Conservation (phyloP, 1,140 invertebrate species). For the Sinonovacula constricta region DNA sequence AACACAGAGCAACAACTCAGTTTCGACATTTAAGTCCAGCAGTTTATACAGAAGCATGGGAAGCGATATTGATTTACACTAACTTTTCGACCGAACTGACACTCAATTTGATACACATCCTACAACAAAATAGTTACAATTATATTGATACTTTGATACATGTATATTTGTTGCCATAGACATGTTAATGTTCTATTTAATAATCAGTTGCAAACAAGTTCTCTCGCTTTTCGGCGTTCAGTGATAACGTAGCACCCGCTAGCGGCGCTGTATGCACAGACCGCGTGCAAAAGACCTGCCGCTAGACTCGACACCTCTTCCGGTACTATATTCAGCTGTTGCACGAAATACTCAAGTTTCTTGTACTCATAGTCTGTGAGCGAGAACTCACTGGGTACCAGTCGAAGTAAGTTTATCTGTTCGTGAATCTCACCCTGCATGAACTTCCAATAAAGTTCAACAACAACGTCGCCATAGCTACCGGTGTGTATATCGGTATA, state of each 20-base stretch:
- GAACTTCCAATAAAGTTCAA: slow-evolving; percentile 18
- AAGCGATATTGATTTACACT: no score
- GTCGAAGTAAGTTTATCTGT: slow-evolving; percentile 44
- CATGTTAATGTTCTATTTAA: no score
- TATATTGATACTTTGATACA: no score
- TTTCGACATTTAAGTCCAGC: no score
- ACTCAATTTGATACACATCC: no score
- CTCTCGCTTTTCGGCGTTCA: not conserved
- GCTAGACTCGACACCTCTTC: slow-evolving; percentile 12
- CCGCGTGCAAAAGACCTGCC: slow-evolving; percentile 25
- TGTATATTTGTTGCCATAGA: no score
- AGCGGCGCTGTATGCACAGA: slow-evolving; percentile 25
- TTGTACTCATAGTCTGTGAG: slow-evolving; percentile 26
- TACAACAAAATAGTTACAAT: no score
- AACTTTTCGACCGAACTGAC: no score
- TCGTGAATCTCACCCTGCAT: slow-evolving; percentile 44
- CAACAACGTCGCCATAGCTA: slow-evolving; percentile 1
- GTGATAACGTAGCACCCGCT: slow-evolving; percentile 25
- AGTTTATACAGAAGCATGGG: no score
- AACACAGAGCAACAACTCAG: no score
- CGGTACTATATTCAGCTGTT: slow-evolving; percentile 8
- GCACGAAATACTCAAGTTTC: slow-evolving; percentile 30
- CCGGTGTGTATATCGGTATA: slow-evolving; percentile 1
- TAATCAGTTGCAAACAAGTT: no score
- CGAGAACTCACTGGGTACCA: slow-evolving; percentile 37